These are phyloP conservation scores for Boloria selene DNA, from an alignment of 2,888 invertebrate genomes.

Conservation along the genomic window DNA sequence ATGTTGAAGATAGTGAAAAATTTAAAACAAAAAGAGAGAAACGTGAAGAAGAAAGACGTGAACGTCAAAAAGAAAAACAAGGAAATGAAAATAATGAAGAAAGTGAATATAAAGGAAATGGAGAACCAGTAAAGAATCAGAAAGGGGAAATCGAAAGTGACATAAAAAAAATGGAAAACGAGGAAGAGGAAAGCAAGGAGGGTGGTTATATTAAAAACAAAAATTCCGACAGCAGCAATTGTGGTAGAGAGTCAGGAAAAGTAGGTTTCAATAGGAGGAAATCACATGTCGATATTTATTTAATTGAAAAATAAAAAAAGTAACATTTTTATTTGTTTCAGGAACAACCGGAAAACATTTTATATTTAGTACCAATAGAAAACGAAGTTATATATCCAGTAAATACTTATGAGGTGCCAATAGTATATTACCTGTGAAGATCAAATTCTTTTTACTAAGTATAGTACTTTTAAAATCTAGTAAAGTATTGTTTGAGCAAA, in stretches of 20 bases:
- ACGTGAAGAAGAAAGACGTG: neutral
- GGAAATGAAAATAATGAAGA: constrained; percentile 2
- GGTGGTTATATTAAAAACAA: neutral
- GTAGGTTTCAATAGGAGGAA: neutral
- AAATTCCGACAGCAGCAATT: neutral
- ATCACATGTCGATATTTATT: neutral
- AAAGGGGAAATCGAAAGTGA: constrained; percentile 1
- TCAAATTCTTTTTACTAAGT: no score
- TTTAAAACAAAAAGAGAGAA: constrained; percentile 12
- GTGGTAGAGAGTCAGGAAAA: neutral
- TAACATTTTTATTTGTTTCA: neutral
- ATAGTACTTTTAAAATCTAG: no score
- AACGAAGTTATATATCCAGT: constrained; percentile 17
- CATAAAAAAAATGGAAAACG: neutral
- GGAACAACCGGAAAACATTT: neutral
- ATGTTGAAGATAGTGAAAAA: neutral
- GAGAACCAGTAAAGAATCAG: neutral
- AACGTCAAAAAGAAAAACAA: constrained; percentile 7
- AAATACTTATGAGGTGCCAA: constrained; percentile 8
- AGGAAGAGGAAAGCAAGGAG: neutral
- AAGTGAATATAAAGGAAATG: neutral
- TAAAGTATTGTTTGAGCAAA: no score
- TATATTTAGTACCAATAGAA: constrained; percentile 19
- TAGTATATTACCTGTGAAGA: constrained; percentile 22
- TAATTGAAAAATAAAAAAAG: neutral